Evolutionary conservation across 2,113 vertebrate genomes (phyloP).

Genomic region (Anoplopoma fimbria): DNA sequence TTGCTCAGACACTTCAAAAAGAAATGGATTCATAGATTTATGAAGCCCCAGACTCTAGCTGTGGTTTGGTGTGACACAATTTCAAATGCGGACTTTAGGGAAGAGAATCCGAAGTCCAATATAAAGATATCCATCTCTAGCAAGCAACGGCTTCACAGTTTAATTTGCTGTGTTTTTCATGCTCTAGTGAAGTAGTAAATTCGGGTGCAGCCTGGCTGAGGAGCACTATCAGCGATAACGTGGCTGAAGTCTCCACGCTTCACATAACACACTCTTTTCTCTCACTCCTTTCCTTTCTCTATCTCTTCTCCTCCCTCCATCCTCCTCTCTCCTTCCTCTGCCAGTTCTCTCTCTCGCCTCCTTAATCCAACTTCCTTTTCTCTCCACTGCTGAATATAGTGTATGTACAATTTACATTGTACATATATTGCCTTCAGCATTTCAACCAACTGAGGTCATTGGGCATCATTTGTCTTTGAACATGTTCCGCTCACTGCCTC

Average conservation of each 20-base stretch:
- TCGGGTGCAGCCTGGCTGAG: conserved; percentile 87
- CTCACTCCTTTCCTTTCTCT: conserved; percentile 71
- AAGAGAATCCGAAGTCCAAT: conserved; percentile 88
- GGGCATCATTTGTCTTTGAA: conserved; percentile 57
- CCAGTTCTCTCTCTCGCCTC: conserved; percentile 37
- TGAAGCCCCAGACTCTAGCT: conserved; percentile 57
- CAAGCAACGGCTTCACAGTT: conserved; percentile 91
- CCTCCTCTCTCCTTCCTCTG: conserved; percentile 43
- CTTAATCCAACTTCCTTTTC: conserved; percentile 58
- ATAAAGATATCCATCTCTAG: conserved; percentile 95
- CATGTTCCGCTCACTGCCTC: conserved; percentile 18
- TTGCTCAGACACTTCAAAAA: conserved; percentile 60
- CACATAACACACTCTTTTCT: conserved; percentile 87
- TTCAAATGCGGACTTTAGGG: conserved; percentile 83
- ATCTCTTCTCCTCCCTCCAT: conserved; percentile 60
- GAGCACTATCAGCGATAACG: conserved; percentile 93
- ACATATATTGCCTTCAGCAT: conserved; percentile 32
- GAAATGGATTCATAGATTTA: conserved; percentile 72
- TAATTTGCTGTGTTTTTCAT: conserved; percentile 96
- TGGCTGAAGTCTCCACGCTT: conserved; percentile 91
- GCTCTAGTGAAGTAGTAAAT: conserved; percentile 98
- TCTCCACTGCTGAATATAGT: conserved; percentile 49
- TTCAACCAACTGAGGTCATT: conserved; percentile 52
- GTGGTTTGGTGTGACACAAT: conserved; percentile 76
- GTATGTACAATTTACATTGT: conserved; percentile 50